Percentiles rank a stretch among this genome's conserved stretches.
These are phyloP conservation scores for Scaptomyza parva DNA, from an alignment of 2,888 invertebrate species.

Conservation along the genomic window DNA sequence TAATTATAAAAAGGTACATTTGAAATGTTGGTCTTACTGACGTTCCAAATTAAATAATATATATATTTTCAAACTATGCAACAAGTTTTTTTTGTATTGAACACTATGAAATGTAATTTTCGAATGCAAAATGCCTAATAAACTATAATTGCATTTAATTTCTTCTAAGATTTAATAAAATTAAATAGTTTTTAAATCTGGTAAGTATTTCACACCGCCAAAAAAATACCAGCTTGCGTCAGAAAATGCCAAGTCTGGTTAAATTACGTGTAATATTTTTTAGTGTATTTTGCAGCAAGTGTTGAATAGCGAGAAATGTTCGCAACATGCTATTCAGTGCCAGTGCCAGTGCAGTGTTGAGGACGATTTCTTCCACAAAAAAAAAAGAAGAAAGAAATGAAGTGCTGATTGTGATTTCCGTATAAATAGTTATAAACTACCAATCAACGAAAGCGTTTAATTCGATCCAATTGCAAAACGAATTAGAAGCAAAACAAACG, in stretches of 20 bases:
- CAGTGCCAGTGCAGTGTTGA: slow-evolving; percentile 58
- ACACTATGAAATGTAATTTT: too few species aligned
- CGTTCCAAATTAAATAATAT: slow-evolving; percentile 26
- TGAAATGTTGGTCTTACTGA: background rate
- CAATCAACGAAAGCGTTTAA: slow-evolving; percentile 25
- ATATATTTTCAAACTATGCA: background rate
- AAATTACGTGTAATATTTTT: slow-evolving; percentile 20
- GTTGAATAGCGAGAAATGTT: slow-evolving; percentile 27
- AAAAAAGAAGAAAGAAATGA: slow-evolving; percentile 51
- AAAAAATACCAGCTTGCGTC: background rate
- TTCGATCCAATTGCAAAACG: slow-evolving; percentile 25
- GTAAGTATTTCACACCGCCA: background rate
- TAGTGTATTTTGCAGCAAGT: slow-evolving; percentile 33
- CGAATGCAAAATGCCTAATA: background rate
- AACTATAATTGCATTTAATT: background rate
- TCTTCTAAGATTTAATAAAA: background rate
- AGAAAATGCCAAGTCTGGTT: slow-evolving; percentile 12
- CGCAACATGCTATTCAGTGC: slow-evolving; percentile 55
- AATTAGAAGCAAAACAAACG: slow-evolving; percentile 28
- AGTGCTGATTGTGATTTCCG: slow-evolving; percentile 74
- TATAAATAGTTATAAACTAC: slow-evolving; percentile 41
- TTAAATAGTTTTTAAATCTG: background rate
- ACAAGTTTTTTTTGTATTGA: background rate
- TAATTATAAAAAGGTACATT: background rate
- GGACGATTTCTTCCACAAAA: slow-evolving; percentile 58